phyloP scores from a whole-genome alignment of 1,140 invertebrate species.

The Apolygus lucorum region DNA sequence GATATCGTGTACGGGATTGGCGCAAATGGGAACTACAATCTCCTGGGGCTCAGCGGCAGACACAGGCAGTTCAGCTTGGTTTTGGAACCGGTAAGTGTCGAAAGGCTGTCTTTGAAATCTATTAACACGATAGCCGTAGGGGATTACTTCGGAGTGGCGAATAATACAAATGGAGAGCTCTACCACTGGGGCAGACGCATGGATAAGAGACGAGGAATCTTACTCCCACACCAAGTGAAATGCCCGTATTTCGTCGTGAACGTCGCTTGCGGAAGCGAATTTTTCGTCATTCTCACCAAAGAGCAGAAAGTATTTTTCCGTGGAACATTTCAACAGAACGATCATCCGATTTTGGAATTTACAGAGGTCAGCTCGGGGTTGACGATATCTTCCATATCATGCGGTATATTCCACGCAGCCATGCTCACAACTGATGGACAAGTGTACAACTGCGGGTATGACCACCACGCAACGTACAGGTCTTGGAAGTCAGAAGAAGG shows the following conservation, averaged over 20 bases:
- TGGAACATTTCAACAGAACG: background rate
- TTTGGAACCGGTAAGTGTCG: background rate
- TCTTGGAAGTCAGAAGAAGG: background rate
- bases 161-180: background rate
- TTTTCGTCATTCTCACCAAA: constrained; percentile 1
- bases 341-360: background rate
- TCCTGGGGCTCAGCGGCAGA: background rate
- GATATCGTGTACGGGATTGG: background rate
- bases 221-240: constrained; percentile 1
- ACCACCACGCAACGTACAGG: background rate
- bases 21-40: background rate
- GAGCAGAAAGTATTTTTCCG: background rate
- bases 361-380: background rate
- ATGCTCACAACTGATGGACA: background rate
- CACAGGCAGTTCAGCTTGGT: background rate
- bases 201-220: background rate
- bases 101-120: background rate
- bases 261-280: constrained; percentile 6
- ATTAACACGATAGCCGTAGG: background rate
- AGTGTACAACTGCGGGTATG: background rate
- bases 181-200: constrained; percentile 4
- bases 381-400: background rate
- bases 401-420: background rate
- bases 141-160: constrained; percentile 1
- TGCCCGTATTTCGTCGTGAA: background rate